Conservation (phyloP, 2,888 invertebrate species). For the Auanema freiburgensis region DNA sequence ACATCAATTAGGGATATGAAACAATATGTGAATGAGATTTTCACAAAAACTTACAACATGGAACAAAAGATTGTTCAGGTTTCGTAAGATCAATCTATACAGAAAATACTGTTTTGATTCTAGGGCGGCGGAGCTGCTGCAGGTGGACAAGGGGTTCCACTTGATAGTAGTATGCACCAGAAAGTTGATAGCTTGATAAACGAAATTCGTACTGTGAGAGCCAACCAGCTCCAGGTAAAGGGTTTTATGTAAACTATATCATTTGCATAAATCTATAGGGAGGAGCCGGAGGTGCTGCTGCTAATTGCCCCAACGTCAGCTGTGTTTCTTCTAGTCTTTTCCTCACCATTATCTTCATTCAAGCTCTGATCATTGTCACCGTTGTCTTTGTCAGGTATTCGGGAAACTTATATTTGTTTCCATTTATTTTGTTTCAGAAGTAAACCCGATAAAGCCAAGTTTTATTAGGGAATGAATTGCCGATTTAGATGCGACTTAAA, state of each 20-base stretch:
- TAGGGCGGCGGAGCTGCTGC: conserved; percentile 14
- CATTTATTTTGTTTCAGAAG: conserved; percentile 45
- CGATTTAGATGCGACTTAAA: no score
- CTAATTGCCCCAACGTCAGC: conserved; percentile 31
- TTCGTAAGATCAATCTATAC: conserved; percentile 14
- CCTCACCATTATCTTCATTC: conserved; percentile 48
- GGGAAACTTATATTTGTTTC: background rate
- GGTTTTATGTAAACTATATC: conserved; percentile 6
- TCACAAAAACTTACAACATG: conserved; percentile 58
- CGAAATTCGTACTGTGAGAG: conserved; percentile 40
- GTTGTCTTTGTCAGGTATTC: conserved; percentile 54
- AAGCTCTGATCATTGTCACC: conserved; percentile 51
- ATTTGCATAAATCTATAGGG: conserved; percentile 7
- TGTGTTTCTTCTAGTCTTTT: conserved; percentile 53
- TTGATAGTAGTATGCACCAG: conserved; percentile 39
- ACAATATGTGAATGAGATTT: conserved; percentile 63
- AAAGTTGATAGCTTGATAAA: conserved; percentile 42
- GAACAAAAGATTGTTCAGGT: conserved; percentile 52
- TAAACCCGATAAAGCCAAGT: conserved; percentile 62
- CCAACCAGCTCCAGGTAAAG: conserved; percentile 36
- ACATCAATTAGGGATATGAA: conserved; percentile 79
- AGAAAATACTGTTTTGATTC: conserved; percentile 4
- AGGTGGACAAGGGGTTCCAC: conserved; percentile 26
- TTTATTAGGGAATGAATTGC: conserved; percentile 40
- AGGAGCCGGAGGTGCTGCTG: conserved; percentile 12